Evolutionary conservation across 1,140 invertebrate species (phyloP).

Genomic region (Sogatella furcifera): DNA sequence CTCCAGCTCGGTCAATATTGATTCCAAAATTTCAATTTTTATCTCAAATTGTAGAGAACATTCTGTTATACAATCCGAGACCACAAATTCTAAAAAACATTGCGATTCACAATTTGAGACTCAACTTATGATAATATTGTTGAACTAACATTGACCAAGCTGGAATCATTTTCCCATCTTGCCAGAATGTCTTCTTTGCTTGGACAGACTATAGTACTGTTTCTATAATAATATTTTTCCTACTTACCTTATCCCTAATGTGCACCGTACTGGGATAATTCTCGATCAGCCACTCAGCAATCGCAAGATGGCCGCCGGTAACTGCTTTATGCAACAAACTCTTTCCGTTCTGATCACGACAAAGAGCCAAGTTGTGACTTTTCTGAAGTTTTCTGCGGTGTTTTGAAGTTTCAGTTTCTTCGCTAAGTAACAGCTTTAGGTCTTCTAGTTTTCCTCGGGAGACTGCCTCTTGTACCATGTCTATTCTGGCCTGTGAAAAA

Average conservation of each 20-base stretch:
- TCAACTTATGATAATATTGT: no score
- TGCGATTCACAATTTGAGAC: no score
- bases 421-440: slow-evolving; percentile 44
- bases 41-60: no score
- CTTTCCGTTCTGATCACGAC: slow-evolving; percentile 60
- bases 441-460: slow-evolving; percentile 52
- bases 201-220: no score
- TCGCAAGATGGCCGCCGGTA: slow-evolving; percentile 57
- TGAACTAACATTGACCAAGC: no score
- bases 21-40: no score
- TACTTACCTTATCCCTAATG: slow-evolving; percentile 61
- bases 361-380: slow-evolving; percentile 49
- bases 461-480: slow-evolving; percentile 57
- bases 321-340: slow-evolving; percentile 70
- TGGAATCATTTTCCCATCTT: no score
- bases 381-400: slow-evolving; percentile 31
- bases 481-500: slow-evolving; percentile 46
- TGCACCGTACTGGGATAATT: slow-evolving; percentile 63
- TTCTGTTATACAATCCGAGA: no score
- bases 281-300: slow-evolving; percentile 59
- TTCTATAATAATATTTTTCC: no score
- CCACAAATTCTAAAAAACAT: no score
- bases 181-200: no score
- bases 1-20: no score
- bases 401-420: slow-evolving; percentile 36